These are phyloP conservation scores for Drosophila varians DNA, from an alignment of 1,140 invertebrate genomes.

Conservation along the genomic window DNA sequence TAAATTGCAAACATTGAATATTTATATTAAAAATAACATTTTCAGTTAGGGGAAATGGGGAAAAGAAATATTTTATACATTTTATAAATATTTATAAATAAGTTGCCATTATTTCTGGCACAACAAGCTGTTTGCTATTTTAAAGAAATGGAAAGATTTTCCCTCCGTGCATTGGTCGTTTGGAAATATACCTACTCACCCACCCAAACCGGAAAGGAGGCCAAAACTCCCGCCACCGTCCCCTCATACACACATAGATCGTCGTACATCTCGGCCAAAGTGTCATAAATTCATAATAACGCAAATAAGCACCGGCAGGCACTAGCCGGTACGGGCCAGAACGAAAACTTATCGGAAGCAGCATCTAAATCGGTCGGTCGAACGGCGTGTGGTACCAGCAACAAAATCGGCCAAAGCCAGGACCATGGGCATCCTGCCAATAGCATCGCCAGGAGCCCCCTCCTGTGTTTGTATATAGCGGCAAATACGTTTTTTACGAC, in stretches of 20 bases:
- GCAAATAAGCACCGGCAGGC: conserved; percentile 74
- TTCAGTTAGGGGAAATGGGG: too few relatives aligned
- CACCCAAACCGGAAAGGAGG: conserved; percentile 12
- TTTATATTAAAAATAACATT: too few relatives aligned
- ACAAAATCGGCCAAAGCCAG: conserved; percentile 22
- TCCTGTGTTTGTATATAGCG: conserved; percentile 47
- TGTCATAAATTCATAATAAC: conserved; percentile 82
- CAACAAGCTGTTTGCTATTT: too few relatives aligned
- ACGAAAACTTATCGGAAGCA: conserved; percentile 63
- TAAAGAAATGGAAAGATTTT: too few relatives aligned
- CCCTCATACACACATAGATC: neutral
- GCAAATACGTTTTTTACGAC: conserved; percentile 82
- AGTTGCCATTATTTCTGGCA: too few relatives aligned
- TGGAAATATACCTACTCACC: conserved; percentile 17
- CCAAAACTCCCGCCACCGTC: neutral
- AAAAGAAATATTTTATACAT: too few relatives aligned
- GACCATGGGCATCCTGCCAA: conserved; percentile 68
- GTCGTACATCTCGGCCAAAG: conserved; percentile 59
- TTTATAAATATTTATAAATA: too few relatives aligned
- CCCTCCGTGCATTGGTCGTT: neutral
- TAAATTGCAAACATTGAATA: too few relatives aligned
- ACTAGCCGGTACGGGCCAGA: conserved; percentile 17
- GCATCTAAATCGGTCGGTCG: conserved; percentile 68
- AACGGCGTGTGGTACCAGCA: conserved; percentile 28
- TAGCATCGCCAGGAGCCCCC: conserved; percentile 34